These are phyloP conservation scores for Diplosoma virens DNA, from an alignment of 23 tunicate species.

Conservation along the genomic window DNA sequence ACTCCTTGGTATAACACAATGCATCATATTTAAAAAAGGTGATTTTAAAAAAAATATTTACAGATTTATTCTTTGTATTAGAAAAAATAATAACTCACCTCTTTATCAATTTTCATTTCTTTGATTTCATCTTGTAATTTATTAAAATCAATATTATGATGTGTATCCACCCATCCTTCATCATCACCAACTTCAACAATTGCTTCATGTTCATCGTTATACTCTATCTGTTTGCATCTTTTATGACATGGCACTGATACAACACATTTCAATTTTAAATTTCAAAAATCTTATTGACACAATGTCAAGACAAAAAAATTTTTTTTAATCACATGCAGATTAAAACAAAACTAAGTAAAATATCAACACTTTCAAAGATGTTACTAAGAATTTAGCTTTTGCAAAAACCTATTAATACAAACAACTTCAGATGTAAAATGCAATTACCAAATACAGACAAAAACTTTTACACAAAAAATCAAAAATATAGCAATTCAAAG, in stretches of 20 bases:
- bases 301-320: background rate
- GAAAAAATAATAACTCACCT: slow-evolving; percentile 28
- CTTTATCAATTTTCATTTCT: slow-evolving; percentile 75
- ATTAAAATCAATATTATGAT: slow-evolving; percentile 67
- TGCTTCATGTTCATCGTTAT: slow-evolving; percentile 79
- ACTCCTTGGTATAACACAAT: too few species aligned
- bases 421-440: too few species aligned
- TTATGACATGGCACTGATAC: slow-evolving; percentile 75
- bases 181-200: slow-evolving; percentile 73
- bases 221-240: slow-evolving; percentile 86
- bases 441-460: background rate
- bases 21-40: background rate
- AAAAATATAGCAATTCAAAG: background rate
- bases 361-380: background rate
- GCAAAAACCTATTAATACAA: too few species aligned
- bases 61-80: too few species aligned
- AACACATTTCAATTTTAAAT: background rate
- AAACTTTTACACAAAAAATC: background rate
- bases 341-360: too few species aligned
- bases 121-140: slow-evolving; percentile 68
- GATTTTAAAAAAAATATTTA: background rate
- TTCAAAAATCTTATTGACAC: background rate
- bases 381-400: too few species aligned
- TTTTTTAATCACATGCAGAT: background rate
- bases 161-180: slow-evolving; percentile 98